Base-by-base conservation (phyloP, 2,113 vertebrate genomes). In the Stigmatopora argus region DNA sequence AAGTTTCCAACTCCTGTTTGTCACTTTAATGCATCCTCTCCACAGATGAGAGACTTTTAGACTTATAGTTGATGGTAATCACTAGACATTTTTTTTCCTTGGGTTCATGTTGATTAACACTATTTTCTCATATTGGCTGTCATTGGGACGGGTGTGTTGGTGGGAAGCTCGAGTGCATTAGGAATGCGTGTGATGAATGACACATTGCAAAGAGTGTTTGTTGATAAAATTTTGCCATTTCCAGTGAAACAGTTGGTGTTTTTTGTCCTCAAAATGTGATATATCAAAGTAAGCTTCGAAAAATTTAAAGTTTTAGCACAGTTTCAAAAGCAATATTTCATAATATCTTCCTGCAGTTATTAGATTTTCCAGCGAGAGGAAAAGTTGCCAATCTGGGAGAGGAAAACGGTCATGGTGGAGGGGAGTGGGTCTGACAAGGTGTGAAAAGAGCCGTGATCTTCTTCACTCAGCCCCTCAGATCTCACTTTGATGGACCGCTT, bases 1-100 rank as follows among this genome's bases (percentile, higher is more conserved):
- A 91, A 91, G 90, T 91, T 94, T 86, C 83, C 70, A 78, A 87
- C 85, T 92, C 85, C 84, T 94, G 93, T 92, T 90, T 94, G 91
- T 92, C 92, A 84, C 58, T 87, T 77, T 82, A 91, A 59, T 69
- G 80, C 75, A 70, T 87, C 77, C 82, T 77, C 83, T 74, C 80
- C 18, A 80, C 78, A 81, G 83, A 80, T 79, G 75, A 69, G 77
- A 79, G 86, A 83, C 69, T 87, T 84, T 80, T 84, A 75, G 66
- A 31, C 26, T 71, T 76, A 73, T 85, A 80, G 82, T 80, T 82
- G 86, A 83, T 35, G 67, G 71, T 81, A 83, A 81, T 89, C 87
- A 86, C 82, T 83, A 75, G 74, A 75, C 73, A 81, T 79, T 74
- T 80, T 70, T 83, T 73, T 82, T 78, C 76, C 79, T 70, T 21